Evolutionary conservation across 2,888 invertebrate genomes (phyloP).

Genomic region (Tenthredo livida): DNA sequence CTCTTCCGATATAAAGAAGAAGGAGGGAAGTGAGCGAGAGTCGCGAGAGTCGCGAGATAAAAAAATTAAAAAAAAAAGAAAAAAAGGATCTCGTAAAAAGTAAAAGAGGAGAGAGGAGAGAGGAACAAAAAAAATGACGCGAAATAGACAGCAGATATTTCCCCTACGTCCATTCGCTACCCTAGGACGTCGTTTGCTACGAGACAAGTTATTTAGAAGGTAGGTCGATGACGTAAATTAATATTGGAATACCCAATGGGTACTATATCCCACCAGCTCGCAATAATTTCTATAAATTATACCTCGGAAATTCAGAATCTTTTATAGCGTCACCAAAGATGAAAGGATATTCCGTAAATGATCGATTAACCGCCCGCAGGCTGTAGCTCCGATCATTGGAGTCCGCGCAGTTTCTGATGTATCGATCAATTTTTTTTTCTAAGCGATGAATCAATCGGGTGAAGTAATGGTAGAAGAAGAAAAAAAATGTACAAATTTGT

Average conservation of each 20-base stretch:
- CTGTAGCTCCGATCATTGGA: too few species aligned
- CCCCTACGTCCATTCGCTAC: conserved; percentile 80
- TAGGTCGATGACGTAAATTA: conserved; percentile 64
- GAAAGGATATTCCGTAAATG: conserved; percentile 10
- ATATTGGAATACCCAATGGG: not conserved
- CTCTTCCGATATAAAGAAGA: conserved; percentile 38
- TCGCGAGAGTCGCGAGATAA: not conserved
- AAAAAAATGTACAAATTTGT: too few species aligned
- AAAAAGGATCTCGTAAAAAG: conserved; percentile 20
- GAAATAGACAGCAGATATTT: conserved; percentile 79
- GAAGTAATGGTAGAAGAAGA: too few species aligned
- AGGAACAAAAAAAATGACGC: conserved; percentile 68
- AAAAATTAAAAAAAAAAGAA: conserved; percentile 40
- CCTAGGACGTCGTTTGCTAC: conserved; percentile 79
- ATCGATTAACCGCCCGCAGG: not conserved
- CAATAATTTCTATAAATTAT: not conserved
- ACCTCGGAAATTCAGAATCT: not conserved
- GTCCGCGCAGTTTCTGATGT: too few species aligned
- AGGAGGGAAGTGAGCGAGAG: not conserved
- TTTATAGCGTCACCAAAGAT: too few species aligned
- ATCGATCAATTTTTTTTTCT: too few species aligned
- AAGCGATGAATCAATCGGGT: too few species aligned
- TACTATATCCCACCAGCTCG: not conserved
- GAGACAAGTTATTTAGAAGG: conserved; percentile 80
- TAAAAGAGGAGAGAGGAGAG: conserved; percentile 23